A percentile compares a stretch with the other conserved stretches of the same genome.
Conservation (phyloP, 2,113 vertebrate species). For the Chauna torquata region DNA sequence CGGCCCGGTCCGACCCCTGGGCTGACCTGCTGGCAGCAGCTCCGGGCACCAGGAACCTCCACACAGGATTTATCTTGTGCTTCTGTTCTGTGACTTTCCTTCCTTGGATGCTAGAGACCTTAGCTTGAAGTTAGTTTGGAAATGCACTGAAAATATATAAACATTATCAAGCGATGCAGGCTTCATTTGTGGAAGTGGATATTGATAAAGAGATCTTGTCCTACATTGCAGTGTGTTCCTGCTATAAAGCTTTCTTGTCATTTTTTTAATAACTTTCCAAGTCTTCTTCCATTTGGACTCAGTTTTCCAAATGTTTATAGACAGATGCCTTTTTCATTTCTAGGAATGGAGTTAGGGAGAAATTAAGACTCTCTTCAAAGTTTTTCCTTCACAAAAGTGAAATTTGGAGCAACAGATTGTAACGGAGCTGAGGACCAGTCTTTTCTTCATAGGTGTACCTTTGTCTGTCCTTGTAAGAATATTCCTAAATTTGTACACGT, state of each 20-base stretch:
- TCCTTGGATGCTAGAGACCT: neutral
- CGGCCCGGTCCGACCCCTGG: neutral
- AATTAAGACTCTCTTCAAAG: neutral
- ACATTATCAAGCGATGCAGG: neutral
- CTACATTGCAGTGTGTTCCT: neutral
- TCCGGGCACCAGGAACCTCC: neutral
- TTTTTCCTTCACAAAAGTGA: neutral
- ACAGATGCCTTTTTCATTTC: neutral
- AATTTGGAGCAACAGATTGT: neutral
- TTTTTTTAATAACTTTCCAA: neutral
- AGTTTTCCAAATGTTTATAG: neutral
- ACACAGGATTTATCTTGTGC: neutral
- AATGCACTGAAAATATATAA: neutral
- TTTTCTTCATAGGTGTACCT: neutral
- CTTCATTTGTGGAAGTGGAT: neutral
- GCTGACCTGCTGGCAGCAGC: neutral
- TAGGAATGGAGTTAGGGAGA: neutral
- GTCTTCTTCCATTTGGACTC: neutral
- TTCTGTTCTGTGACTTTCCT: neutral
- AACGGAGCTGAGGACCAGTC: neutral
- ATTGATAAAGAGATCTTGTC: neutral
- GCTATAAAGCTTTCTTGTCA: neutral
- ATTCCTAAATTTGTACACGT: neutral
- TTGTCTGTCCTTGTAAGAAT: neutral
- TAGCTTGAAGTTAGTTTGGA: neutral